These are phyloP conservation scores for Mormoops blainvillei DNA, from an alignment of 2,113 vertebrate genomes.

Conservation along the genomic window DNA sequence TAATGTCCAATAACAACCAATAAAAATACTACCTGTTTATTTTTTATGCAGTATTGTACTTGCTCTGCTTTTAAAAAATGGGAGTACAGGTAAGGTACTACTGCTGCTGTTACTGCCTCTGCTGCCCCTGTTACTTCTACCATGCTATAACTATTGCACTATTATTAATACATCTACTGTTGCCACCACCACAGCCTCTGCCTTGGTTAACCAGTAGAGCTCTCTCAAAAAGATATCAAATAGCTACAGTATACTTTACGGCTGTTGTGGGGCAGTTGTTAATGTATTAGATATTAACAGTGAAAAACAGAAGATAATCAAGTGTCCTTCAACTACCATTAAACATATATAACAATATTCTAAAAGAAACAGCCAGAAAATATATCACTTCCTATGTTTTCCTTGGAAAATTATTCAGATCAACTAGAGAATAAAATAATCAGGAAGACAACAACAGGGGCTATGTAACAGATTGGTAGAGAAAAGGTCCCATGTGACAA, in stretches of 20 bases:
- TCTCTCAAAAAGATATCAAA: not conserved
- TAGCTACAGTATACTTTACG: not conserved
- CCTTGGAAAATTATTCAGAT: not conserved
- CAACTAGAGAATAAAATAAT: not conserved
- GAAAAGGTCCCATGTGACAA: not conserved
- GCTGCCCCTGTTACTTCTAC: not conserved
- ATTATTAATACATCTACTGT: not conserved
- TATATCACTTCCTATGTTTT: not conserved
- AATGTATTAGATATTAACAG: not conserved
- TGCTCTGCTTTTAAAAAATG: conserved; percentile 3
- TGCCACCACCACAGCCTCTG: not conserved
- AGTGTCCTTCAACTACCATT: not conserved
- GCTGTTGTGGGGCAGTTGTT: not conserved
- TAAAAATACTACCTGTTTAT: not conserved
- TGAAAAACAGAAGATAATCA: not conserved
- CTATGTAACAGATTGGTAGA: not conserved
- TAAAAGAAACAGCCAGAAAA: not conserved
- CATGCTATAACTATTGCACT: not conserved
- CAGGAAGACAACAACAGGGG: not conserved
- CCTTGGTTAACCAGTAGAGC: not conserved
- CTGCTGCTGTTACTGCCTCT: not conserved
- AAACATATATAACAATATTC: not conserved
- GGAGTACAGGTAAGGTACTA: not conserved
- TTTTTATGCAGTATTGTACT: not conserved
- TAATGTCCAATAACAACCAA: not conserved